Base-by-base conservation (phyloP, 2,888 invertebrate genomes). In the Lobophora halterata region DNA sequence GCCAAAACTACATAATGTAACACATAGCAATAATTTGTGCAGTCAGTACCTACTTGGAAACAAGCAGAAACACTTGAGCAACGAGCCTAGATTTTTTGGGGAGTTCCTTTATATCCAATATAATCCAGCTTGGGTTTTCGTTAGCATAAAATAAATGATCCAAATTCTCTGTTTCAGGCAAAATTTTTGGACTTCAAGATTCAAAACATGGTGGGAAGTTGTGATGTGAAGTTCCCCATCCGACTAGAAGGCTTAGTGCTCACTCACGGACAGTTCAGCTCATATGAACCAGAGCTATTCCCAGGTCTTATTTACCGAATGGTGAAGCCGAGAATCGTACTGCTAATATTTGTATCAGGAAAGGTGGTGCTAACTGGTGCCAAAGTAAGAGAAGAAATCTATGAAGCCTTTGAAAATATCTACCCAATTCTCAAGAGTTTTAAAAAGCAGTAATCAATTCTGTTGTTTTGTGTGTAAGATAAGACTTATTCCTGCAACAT, bases 321-420 rank as follows among this genome's bases (percentile, higher is more conserved):
- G 97, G 96, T 99, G 35, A 95, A 97, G 78, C 99, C 99, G 3
- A 93, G 97, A 65, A 95, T 99, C 67, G 99, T 99, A 2, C 89
- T 99, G 50, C 89, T 99, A 30, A 98, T 99, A 64, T 99, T 99
- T 86, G 99, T 99, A 2, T 98, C 98, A 49, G 99, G 99, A 28
- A 99, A 99, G 90, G 94, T 99, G 45, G 99, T 99, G 7, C 90
- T 99, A 51, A 99, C 99, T 52, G 98, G 98, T 53, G 98, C 97
- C 44, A 99, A 99, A 89, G 94, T 95, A 21, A 89, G 98, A 55
- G 91, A 93, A 73, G 98, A 97, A 77, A 95, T 99, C 38, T 95
- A 97, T 77, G 97, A 98, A 75, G 97, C 98, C 7, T 93, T 99
- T 79, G 96, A 96, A 68, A 97, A 97, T 77, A 99, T 99, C 73